Base-by-base conservation (phyloP, 1,140 invertebrate species). In the Musca vetustissima region DNA sequence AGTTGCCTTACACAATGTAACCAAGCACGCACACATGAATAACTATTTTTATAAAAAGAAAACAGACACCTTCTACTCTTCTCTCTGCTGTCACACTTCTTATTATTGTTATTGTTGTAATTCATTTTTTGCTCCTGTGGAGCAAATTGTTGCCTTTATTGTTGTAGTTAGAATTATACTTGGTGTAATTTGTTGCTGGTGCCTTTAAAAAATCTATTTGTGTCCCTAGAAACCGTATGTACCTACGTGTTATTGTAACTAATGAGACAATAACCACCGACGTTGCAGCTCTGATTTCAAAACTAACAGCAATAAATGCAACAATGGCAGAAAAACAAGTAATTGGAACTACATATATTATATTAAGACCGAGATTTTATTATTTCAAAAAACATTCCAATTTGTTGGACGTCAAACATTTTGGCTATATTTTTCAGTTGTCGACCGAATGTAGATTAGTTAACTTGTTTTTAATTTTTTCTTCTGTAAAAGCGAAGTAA, bases 201-300 rank as follows among this genome's bases (percentile, higher is more conserved):
- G 21, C 28, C 28, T 28, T 28, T 28, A 21, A 22, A 55, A 3
- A 6, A 52, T 52, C 6, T 52, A 22, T 13, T 59, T 61, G 24
- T 28, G 15, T n/a, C 24, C 25, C 19, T 28, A 28, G n/a, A 57
- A 28, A 0, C 7, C 36, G 13, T 61, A 61, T 28, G 28, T 61
- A n/a, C 57, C 36, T 2, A n/a, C n/a, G n/a, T n/a, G n/a, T n/a
- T n/a, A n/a, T 61, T 36, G 57, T n/a, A 28, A 61, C 28, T 61
- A 61, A 61, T 61, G 57, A 61, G 17, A 61, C 32, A 61, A 61
- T 61, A 61, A 24, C 57, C 36, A 21, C 17, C 32, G 36, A 61
- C 28, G 4, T 36, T 43, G 4, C 57, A 36, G 57, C 13, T 13
- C 36, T 43, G 36, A 2, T 4, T 43, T 11, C 36, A 43, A 13